Evolutionary conservation across 2,797 vertebrate genomes (phyloP).

Genomic region (Borostomias antarcticus): DNA sequence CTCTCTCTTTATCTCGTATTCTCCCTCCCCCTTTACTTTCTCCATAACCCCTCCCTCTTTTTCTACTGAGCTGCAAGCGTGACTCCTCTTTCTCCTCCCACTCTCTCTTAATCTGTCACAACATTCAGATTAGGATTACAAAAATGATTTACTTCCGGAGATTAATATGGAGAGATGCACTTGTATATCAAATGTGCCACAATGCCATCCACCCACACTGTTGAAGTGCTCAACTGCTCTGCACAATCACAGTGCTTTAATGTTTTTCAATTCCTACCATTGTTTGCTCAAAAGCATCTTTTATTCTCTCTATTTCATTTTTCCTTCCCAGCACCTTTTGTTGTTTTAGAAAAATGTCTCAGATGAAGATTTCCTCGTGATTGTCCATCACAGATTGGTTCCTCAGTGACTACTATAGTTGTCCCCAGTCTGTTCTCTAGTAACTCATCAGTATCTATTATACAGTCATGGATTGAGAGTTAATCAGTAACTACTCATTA

Average conservation of each 20-base stretch:
- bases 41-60: constrained; percentile 15
- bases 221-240: too few relatives aligned
- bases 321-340: not conserved
- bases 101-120: constrained; percentile 68
- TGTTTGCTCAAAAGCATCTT: constrained; percentile 18
- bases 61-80: constrained; percentile 6
- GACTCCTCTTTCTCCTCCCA: constrained; percentile 21
- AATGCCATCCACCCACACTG: not conserved
- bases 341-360: not conserved
- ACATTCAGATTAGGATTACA: constrained; percentile 83
- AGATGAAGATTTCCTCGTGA: not conserved
- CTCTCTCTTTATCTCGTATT: constrained; percentile 25
- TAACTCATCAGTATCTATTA: too few relatives aligned
- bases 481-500: too few relatives aligned
- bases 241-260: too few relatives aligned
- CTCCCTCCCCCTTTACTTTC: not conserved
- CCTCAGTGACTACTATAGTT: too few relatives aligned
- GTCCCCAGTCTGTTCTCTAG: too few relatives aligned
- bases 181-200: constrained; percentile 19
- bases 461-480: too few relatives aligned
- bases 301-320: too few relatives aligned
- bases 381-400: too few relatives aligned
- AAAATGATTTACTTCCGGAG: constrained; percentile 83
- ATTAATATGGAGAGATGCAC: constrained; percentile 68
- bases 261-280: too few relatives aligned